These are phyloP conservation scores for Mystacornis crossleyi DNA, from an alignment of 2,113 vertebrate genomes.

Conservation along the genomic window DNA sequence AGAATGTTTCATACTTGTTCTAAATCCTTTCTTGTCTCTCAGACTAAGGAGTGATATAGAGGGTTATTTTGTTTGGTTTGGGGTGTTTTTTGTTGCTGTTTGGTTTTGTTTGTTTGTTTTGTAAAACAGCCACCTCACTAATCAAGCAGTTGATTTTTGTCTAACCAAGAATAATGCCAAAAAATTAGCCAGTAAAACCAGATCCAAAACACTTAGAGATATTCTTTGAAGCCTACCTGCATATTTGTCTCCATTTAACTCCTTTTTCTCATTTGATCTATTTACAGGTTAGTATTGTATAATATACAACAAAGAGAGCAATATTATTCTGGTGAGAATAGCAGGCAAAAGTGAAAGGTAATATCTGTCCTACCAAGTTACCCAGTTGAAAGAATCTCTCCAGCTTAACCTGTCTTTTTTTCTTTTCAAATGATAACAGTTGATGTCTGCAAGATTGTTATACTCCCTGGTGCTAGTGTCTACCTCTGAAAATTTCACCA, in stretches of 20 bases:
- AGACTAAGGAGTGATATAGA: background rate
- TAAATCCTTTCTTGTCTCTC: background rate
- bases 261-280: background rate
- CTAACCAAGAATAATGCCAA: background rate
- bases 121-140: background rate
- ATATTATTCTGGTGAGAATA: background rate
- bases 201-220: background rate
- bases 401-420: background rate
- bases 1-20: background rate
- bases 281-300: background rate
- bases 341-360: background rate
- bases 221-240: background rate
- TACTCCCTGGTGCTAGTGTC: background rate
- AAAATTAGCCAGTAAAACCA: background rate
- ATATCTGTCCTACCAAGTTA: background rate
- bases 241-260: background rate
- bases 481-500: background rate
- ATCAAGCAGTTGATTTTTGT: background rate
- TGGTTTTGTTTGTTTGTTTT: background rate
- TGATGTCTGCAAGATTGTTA: background rate
- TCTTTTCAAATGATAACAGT: background rate
- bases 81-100: accelerated
- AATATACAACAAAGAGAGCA: background rate
- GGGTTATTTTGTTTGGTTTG: background rate
- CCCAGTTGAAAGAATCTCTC: background rate